phyloP scores from a whole-genome alignment of 2,888 invertebrate species.

The Perizoma affinitatum region DNA sequence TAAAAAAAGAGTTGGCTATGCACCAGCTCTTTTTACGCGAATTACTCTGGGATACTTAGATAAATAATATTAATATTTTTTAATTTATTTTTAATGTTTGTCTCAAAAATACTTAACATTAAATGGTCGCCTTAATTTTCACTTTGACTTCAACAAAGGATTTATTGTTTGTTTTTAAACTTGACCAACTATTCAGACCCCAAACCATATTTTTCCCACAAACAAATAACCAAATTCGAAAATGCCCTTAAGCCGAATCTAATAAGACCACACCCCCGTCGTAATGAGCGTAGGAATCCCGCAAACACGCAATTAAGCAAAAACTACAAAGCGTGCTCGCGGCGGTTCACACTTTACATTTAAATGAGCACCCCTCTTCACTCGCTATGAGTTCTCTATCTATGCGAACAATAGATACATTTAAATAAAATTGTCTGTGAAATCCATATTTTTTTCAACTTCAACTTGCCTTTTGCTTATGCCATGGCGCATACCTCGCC shows the following conservation, averaged over 20 bases:
- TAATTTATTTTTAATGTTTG: too few species aligned
- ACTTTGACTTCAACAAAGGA: too few species aligned
- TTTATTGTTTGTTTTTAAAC: background rate
- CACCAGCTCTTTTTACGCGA: too few species aligned
- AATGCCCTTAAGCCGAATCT: slow-evolving; percentile 77
- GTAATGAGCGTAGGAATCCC: slow-evolving; percentile 69
- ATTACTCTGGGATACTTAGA: too few species aligned
- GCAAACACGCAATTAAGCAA: slow-evolving; percentile 75
- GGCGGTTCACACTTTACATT: slow-evolving; percentile 69
- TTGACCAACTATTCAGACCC: background rate
- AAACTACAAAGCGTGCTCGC: slow-evolving; percentile 75
- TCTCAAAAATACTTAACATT: too few species aligned
- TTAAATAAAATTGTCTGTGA: background rate
- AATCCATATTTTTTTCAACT: too few species aligned
- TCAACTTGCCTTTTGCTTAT: too few species aligned
- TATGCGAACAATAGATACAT: background rate
- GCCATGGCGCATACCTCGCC: too few species aligned
- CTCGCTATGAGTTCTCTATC: background rate
- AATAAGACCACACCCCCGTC: slow-evolving; percentile 67
- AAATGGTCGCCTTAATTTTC: too few species aligned
- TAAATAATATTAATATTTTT: too few species aligned
- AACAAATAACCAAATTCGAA: slow-evolving; percentile 39
- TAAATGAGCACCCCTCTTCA: slow-evolving; percentile 70
- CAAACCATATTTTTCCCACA: slow-evolving; percentile 37
- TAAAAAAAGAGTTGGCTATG: too few species aligned